phyloP scores from a whole-genome alignment of 1,140 invertebrate genomes.

The Venturia canescens region DNA sequence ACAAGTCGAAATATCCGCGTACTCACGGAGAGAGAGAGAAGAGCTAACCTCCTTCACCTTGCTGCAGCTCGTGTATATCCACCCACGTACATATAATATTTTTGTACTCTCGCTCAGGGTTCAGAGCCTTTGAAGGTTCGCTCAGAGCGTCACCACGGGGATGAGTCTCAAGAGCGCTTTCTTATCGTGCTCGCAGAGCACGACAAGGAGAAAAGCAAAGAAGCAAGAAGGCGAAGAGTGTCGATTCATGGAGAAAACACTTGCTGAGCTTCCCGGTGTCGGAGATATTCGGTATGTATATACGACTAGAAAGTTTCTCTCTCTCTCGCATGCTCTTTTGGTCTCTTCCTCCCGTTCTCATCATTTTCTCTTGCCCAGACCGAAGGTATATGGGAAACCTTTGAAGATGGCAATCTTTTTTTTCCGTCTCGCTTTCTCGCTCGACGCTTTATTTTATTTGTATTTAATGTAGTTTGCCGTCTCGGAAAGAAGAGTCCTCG shows the following conservation, averaged over 20 bases:
- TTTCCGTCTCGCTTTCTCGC: constrained; percentile 22
- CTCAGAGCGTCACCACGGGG: constrained; percentile 2
- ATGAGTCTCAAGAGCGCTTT: constrained; percentile 40
- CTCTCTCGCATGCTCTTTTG: background rate
- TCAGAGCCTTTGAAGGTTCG: constrained; percentile 8
- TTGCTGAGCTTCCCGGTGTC: constrained; percentile 40
- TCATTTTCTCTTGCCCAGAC: background rate
- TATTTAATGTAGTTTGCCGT: constrained; percentile 44
- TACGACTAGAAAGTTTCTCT: background rate
- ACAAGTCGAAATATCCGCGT: constrained; percentile 55
- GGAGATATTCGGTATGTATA: background rate
- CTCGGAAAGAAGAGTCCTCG: constrained; percentile 33
- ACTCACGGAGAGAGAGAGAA: background rate
- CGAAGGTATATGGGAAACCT: constrained; percentile 31
- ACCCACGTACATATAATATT: constrained; percentile 6
- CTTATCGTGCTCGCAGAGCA: constrained; percentile 28
- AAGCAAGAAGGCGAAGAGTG: constrained; percentile 28
- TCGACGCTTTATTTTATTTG: constrained; percentile 27
- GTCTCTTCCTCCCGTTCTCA: constrained; percentile 10
- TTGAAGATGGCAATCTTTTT: constrained; percentile 45
- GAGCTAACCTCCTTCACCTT: background rate
- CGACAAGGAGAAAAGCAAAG: constrained; percentile 20
- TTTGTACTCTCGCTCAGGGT: background rate
- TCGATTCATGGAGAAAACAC: constrained; percentile 41
- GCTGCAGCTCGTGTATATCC: constrained; percentile 20